A percentile compares a stretch with the other conserved stretches of the same genome.
phyloP scores from a whole-genome alignment of 2,797 vertebrate species.

The Phrynocephalus guinanensis region DNA sequence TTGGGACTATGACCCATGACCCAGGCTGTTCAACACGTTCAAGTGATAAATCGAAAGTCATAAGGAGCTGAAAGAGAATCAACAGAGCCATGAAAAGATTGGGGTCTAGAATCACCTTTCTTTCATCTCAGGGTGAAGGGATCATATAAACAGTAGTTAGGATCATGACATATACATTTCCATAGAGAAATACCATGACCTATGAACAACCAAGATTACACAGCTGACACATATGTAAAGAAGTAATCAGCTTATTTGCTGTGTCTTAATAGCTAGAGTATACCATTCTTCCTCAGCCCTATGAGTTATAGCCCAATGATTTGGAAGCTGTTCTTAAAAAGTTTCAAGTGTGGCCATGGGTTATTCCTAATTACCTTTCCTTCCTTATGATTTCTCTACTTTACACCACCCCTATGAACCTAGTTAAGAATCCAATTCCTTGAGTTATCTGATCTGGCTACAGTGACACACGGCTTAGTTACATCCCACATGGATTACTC shows the following conservation, averaged over 20 bases:
- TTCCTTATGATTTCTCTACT: neutral
- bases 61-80: neutral
- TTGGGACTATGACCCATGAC: neutral
- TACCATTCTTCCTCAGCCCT: neutral
- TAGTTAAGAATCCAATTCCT: too few species aligned
- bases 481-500: too few species aligned
- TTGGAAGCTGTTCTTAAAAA: neutral
- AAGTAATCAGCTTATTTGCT: neutral
- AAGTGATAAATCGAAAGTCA: constrained; percentile 3
- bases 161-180: neutral
- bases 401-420: too few species aligned
- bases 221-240: neutral
- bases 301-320: neutral
- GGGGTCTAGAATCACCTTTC: neutral
- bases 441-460: too few species aligned
- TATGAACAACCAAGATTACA: neutral
- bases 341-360: neutral
- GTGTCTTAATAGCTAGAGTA: neutral
- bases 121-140: constrained; percentile 7
- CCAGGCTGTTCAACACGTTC: neutral
- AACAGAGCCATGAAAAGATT: neutral
- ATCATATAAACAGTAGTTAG: neutral
- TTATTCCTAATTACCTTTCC: neutral
- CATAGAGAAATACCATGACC: neutral
- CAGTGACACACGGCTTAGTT: too few species aligned